Evolutionary conservation across 2,113 vertebrate genomes (phyloP).

Genomic region (Pao palembangensis): DNA sequence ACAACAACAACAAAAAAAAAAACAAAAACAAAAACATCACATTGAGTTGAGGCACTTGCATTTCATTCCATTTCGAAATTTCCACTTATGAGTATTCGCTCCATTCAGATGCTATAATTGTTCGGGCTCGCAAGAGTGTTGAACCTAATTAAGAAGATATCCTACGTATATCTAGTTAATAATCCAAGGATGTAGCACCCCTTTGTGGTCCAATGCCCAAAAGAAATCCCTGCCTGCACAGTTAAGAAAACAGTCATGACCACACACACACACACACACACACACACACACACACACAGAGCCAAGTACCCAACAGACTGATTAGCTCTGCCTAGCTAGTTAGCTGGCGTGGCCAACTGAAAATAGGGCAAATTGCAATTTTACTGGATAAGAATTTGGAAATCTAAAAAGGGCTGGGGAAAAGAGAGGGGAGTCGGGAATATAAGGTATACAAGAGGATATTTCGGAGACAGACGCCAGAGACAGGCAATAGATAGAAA

Average conservation of each 20-base stretch:
- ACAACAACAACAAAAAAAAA: too few relatives aligned
- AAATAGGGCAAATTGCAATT: conserved; percentile 17
- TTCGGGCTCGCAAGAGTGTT: conserved; percentile 12
- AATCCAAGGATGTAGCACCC: conserved; percentile 36
- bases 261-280: not conserved
- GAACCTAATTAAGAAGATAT: conserved; percentile 40
- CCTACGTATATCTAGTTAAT: conserved; percentile 39
- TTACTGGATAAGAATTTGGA: conserved; percentile 2
- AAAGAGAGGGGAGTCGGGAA: conserved; percentile 6
- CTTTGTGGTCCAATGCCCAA: conserved; percentile 25
- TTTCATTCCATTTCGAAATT: not conserved
- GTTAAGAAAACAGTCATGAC: conserved; percentile 46
- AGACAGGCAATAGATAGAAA: conserved; percentile 52
- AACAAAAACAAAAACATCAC: not conserved
- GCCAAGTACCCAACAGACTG: conserved; percentile 38
- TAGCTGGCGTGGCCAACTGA: conserved; percentile 26
- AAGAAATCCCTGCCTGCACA: conserved; percentile 23
- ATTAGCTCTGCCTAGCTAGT: conserved; percentile 38
- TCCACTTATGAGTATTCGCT: conserved; percentile 26
- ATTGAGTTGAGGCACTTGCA: not conserved
- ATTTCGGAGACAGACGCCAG: conserved; percentile 22
- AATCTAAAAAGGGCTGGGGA: conserved; percentile 12
- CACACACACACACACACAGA: not conserved
- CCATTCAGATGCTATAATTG: conserved; percentile 10
- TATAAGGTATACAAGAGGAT: conserved; percentile 55